A percentile compares a stretch with the other conserved stretches of the same genome.
These are phyloP conservation scores for Etheostoma nigrum DNA, from an alignment of 2,797 vertebrate species.

Conservation along the genomic window DNA sequence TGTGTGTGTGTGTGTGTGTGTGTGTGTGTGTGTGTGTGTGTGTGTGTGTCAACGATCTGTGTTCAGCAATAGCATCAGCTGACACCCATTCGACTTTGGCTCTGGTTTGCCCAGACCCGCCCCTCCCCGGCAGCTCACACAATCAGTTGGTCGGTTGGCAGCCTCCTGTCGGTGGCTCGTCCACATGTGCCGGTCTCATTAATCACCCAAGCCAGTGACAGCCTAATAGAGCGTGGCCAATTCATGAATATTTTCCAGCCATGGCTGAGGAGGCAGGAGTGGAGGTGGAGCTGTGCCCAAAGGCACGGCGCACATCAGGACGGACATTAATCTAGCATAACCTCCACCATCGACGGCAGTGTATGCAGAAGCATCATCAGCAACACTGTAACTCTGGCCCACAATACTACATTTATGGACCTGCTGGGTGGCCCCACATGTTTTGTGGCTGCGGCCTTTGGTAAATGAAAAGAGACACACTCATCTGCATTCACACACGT, in stretches of 20 bases:
- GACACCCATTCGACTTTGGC: constrained; percentile 53
- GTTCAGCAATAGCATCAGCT: constrained; percentile 44
- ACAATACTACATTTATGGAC: neutral
- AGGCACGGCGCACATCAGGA: constrained; percentile 55
- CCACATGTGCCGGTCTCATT: constrained; percentile 78
- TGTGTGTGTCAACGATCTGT: constrained; percentile 12
- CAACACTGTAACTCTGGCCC: constrained; percentile 19
- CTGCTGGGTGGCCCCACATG: constrained; percentile 9
- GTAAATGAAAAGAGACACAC: constrained; percentile 12
- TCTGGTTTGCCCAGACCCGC: constrained; percentile 17
- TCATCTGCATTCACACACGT: neutral
- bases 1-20: constrained; percentile 8
- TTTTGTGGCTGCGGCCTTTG: neutral
- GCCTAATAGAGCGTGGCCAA: constrained; percentile 82
- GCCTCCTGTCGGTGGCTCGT: constrained; percentile 62
- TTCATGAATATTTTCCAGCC: constrained; percentile 83
- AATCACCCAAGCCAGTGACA: constrained; percentile 83
- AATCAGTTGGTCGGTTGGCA: constrained; percentile 53
- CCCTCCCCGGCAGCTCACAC: constrained; percentile 22
- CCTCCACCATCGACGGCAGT: constrained; percentile 38
- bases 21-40: constrained; percentile 16
- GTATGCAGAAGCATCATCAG: constrained; percentile 15
- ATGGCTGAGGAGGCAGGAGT: constrained; percentile 51
- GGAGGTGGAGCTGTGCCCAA: constrained; percentile 60
- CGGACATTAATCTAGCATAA: constrained; percentile 71